A percentile compares a stretch with the other conserved stretches of the same genome.
phyloP scores from a whole-genome alignment of 2,797 vertebrate species.

The Chaunax sp. region DNA sequence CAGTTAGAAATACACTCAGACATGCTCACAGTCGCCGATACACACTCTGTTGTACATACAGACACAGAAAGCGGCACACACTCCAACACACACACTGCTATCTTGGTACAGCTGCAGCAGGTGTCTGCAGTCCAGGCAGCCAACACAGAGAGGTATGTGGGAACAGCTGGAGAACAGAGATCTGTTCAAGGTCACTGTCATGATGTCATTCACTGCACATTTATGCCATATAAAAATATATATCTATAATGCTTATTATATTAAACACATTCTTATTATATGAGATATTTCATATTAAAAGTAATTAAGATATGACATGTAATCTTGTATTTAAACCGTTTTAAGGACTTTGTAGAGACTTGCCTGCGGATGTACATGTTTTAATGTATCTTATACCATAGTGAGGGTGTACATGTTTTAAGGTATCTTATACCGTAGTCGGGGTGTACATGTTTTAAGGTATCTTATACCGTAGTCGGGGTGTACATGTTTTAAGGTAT shows the following conservation, averaged over 20 bases:
- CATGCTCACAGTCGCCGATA: constrained; percentile 6
- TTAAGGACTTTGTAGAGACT: neutral
- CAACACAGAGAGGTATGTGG: constrained; percentile 85
- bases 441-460: no score
- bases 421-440: no score
- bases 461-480: no score
- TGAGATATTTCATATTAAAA: no score
- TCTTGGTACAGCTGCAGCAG: constrained; percentile 71
- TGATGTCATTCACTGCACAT: neutral
- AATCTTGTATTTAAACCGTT: neutral
- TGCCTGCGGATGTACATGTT: no score
- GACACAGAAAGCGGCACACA: constrained; percentile 20
- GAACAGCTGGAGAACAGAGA: neutral
- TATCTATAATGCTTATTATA: no score
- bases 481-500: no score
- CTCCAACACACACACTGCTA: constrained; percentile 46
- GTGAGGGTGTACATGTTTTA: no score
- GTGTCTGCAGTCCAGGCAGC: constrained; percentile 81
- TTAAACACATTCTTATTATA: no score
- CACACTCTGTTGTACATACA: constrained; percentile 20
- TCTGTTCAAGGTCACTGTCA: neutral
- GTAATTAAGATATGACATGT: no score
- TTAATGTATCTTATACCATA: no score
- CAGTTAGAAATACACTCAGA: constrained; percentile 36
- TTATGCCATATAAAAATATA: neutral